Evolutionary conservation across 1,140 invertebrate species (phyloP).

Genomic region (Drosophila paulistorum): DNA sequence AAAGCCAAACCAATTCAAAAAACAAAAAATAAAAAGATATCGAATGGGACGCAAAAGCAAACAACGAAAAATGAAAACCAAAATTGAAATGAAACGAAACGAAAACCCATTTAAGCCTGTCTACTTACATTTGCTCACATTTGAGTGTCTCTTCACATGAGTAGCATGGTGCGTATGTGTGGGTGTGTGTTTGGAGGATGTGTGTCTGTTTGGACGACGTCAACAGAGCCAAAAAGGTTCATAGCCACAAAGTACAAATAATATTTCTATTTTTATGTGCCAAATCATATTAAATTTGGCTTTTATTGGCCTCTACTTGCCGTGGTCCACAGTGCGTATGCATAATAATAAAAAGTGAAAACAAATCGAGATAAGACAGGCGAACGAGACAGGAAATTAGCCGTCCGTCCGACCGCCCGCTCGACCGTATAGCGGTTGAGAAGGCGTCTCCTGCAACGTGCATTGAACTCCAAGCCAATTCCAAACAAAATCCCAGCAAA

Average conservation of each 20-base stretch:
- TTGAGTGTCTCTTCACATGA: constrained; percentile 50
- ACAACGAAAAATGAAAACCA: constrained; percentile 5
- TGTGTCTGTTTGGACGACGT: constrained; percentile 16
- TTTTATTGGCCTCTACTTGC: constrained; percentile 55
- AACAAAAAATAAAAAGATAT: constrained; percentile 5
- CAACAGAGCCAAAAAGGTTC: constrained; percentile 37
- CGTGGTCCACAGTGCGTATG: constrained; percentile 60
- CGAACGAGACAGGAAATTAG: constrained; percentile 76
- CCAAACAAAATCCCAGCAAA: neutral
- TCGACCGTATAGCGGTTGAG: neutral
- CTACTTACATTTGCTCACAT: constrained; percentile 34
- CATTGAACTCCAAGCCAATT: constrained; percentile 45
- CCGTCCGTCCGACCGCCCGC: neutral
- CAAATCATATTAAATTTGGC: constrained; percentile 76
- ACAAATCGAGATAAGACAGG: constrained; percentile 67
- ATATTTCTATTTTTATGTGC: constrained; percentile 79
- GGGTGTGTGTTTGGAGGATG: constrained; percentile 44
- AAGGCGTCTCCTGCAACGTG: constrained; percentile 42
- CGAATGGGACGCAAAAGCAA: constrained; percentile 26
- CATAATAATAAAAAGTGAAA: constrained; percentile 78
- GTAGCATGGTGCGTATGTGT: too few species aligned
- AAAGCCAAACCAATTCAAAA: constrained; percentile 40
- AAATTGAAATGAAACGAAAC: constrained; percentile 24
- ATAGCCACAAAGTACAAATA: constrained; percentile 61
- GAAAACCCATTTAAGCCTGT: constrained; percentile 60